Conservation (phyloP, 2,797 vertebrate species). For the Peromyscus nudipes region DNA sequence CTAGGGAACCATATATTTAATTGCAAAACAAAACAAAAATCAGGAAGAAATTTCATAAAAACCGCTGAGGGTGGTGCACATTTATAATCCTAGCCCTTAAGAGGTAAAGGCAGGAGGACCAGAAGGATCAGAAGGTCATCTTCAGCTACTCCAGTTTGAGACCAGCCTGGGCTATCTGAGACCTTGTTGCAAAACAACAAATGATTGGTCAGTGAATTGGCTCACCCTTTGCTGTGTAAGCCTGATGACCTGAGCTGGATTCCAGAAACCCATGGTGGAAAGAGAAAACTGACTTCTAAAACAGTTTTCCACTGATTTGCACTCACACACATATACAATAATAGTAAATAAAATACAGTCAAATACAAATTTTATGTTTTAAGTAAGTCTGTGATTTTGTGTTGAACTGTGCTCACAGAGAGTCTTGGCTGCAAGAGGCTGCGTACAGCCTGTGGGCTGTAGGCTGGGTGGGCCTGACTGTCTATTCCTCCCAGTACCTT, state of each 20-base stretch:
- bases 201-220: not conserved
- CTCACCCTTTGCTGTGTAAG: not conserved
- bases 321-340: not conserved
- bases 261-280: not conserved
- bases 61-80: no score
- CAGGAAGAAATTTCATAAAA: not conserved
- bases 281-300: not conserved
- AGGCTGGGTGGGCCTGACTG: not conserved
- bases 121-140: not conserved
- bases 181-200: not conserved
- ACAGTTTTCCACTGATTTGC: not conserved
- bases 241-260: not conserved
- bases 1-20: not conserved
- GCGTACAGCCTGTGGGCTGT: no score
- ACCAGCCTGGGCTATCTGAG: not conserved
- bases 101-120: not conserved
- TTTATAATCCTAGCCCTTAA: not conserved
- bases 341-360: not conserved
- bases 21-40: not conserved
- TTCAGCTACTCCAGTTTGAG: not conserved
- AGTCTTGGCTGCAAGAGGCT: not conserved
- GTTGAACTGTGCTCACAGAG: not conserved
- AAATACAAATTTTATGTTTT: not conserved
- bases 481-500: not conserved
- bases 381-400: not conserved